phyloP scores from a whole-genome alignment of 2,797 vertebrate species.

The Decapterus maruadsi region DNA sequence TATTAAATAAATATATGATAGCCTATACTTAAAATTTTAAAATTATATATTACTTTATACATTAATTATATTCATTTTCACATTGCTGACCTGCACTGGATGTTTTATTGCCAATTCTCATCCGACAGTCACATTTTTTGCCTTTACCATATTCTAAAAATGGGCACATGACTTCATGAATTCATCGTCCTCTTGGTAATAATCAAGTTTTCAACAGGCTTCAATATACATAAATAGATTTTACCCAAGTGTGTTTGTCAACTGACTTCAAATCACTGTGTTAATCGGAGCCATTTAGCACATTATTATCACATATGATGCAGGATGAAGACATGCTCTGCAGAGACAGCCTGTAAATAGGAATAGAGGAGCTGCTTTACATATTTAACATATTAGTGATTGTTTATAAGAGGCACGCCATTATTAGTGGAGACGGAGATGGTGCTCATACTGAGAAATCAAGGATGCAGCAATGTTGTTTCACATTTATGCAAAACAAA shows the following conservation, averaged over 20 bases:
- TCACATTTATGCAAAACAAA: conserved; percentile 70
- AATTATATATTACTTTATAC: too few relatives aligned
- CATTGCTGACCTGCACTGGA: too few relatives aligned
- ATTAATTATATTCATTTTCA: too few relatives aligned
- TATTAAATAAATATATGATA: too few relatives aligned
- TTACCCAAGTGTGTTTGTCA: conserved; percentile 8
- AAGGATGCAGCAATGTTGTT: conserved; percentile 51
- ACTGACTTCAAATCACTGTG: conserved; percentile 28
- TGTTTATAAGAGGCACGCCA: conserved; percentile 42
- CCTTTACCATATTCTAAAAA: background rate
- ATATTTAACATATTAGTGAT: conserved; percentile 66
- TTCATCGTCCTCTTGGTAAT: background rate
- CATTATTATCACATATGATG: conserved; percentile 43
- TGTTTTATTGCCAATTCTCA: background rate
- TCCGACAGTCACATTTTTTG: background rate
- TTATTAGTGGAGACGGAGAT: conserved; percentile 61
- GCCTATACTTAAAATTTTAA: too few relatives aligned
- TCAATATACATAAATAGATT: conserved; percentile 34
- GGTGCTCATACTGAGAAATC: conserved; percentile 63
- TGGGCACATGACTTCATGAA: background rate
- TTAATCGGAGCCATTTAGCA: conserved; percentile 49
- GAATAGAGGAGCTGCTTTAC: conserved; percentile 51
- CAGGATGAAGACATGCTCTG: conserved; percentile 41
- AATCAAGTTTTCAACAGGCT: conserved; percentile 19
- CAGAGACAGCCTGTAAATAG: conserved; percentile 29